Conservation (phyloP, 1,140 invertebrate genomes). For the Drosophila seguyi region DNA sequence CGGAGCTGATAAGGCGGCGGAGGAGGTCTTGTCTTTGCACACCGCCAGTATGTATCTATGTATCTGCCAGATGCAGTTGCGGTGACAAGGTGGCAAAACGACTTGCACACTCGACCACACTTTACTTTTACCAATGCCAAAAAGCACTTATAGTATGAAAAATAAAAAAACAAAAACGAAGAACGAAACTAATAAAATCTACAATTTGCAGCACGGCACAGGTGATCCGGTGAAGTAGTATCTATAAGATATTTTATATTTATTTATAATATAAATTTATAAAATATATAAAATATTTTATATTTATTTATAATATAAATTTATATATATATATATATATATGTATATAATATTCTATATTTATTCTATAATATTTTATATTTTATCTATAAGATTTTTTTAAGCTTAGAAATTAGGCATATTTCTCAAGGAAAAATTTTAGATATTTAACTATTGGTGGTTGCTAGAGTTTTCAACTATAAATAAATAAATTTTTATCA, state of each 20-base stretch:
- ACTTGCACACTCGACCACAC: conserved; percentile 1
- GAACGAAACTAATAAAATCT: not conserved
- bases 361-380: too few relatives aligned
- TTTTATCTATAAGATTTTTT: too few relatives aligned
- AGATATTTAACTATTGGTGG: too few relatives aligned
- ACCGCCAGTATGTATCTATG: not conserved
- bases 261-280: too few relatives aligned
- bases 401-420: too few relatives aligned
- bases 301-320: too few relatives aligned
- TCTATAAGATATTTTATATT: not conserved
- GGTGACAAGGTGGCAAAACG: conserved; percentile 2
- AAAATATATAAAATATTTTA: too few relatives aligned
- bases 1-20: not conserved
- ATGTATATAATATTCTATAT: too few relatives aligned
- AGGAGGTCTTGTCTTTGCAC: conserved; percentile 14
- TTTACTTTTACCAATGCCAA: conserved; percentile 2
- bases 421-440: too few relatives aligned
- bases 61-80: conserved; percentile 10
- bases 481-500: not conserved
- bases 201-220: not conserved
- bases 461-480: not conserved
- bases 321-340: too few relatives aligned
- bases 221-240: too few relatives aligned
- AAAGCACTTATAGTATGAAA: conserved; percentile 1
- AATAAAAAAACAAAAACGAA: not conserved